Evolutionary conservation across 2,113 vertebrate species (phyloP).

Genomic region (Cinclus mexicanus): DNA sequence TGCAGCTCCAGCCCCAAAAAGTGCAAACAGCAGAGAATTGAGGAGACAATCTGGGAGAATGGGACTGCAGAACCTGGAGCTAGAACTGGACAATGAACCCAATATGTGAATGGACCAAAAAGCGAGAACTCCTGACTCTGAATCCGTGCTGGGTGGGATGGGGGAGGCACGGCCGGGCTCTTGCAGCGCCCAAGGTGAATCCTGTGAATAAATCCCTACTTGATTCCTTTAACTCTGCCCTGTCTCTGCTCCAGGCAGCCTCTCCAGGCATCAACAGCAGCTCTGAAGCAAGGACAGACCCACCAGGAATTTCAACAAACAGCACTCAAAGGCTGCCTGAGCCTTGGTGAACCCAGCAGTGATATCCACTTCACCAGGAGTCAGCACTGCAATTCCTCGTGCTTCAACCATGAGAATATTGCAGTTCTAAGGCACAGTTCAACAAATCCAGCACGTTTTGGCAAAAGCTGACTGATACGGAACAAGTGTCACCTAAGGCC

Average conservation of each 20-base stretch:
- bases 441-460: fast-evolving
- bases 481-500: background rate
- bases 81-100: background rate
- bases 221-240: background rate
- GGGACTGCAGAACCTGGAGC: background rate
- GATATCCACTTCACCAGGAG: background rate
- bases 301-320: background rate
- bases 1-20: background rate
- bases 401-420: background rate
- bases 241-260: too few species aligned
- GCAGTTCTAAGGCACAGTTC: background rate
- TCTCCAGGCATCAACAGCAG: background rate
- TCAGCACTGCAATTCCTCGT: fast-evolving
- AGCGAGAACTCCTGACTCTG: background rate
- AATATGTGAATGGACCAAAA: background rate
- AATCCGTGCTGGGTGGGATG: background rate
- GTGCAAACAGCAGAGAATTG: background rate
- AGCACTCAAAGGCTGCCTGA: background rate
- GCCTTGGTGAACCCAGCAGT: fast-evolving
- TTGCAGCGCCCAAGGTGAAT: background rate
- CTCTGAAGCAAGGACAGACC: background rate
- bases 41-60: background rate
- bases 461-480: background rate
- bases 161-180: background rate
- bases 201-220: background rate